Base-by-base conservation (phyloP, 1,140 invertebrate genomes). In the Rhysida immarginata region DNA sequence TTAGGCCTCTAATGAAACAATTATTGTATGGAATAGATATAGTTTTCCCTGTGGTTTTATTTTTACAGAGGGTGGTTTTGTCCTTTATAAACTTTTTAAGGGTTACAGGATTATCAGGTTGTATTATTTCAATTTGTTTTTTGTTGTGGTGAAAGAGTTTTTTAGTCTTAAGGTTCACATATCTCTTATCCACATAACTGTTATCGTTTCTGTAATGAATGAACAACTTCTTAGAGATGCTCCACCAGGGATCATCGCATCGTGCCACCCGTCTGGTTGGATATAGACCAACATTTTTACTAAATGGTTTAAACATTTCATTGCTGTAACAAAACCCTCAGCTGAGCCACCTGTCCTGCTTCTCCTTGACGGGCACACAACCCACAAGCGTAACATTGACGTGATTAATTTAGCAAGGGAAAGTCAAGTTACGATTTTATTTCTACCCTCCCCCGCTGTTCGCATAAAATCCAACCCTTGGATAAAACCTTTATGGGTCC, bases 301-400 rank as follows among this genome's bases (percentile, higher is more conserved):
- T 2, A 59, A 62, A 55, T 73, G 67, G 66, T 61, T 73, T 20
- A 60, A 64, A 54, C 61, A 65, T 53, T 71, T 71, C 54, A 57
- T 68, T 16, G 29, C 56, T 26, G 41, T 52, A n/a, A 54, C 53
- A 2, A 61, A 61, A 46, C 55, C 63, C 23, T 48, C 59, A 25
- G 26, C 44, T 26, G 62, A 65, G 11, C 48, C 60, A 5, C 64
- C 63, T 27, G 64, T 69, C 46, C 45, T 72, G 13, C 59, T 71
- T 5, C 35, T 72, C 26, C 59, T 70, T 43, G 66, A 71, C 66
- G 70, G 68, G 5, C 66, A 72, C 21, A 23, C 44, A 18, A 46
- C 44, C 16, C 18, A 46, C 44, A 46, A 16, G 21, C 44, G 20
- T 18, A 46, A 46, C 21, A 46, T 46, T 46, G 44, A 46, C 44